Evolutionary conservation across 2,113 vertebrate species (phyloP), one percentile per base, ranked within the genome.

Genomic region (Strix aluco): DNA sequence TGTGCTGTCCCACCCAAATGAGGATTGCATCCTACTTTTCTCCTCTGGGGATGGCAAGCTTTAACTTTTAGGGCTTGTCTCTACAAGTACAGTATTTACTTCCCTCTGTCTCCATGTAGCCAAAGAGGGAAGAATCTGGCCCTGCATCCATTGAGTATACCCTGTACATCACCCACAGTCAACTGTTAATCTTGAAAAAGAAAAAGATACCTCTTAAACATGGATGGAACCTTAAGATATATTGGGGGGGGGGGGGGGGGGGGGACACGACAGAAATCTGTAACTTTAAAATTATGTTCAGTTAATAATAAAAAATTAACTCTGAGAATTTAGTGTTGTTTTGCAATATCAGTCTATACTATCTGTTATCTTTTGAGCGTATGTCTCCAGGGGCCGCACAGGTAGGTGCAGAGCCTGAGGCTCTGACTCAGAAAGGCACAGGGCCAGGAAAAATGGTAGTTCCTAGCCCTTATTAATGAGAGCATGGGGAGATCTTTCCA

Each of bases 381-480:
- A 3, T 46, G 40, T 72, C 78, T 90, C 38, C 84, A 90, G 66
- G 62, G 81, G 15, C 65, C 2, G 1, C 83, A 79, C 69, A 32
- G 84, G 73, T 95, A 93, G 95, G 54, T 95, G 25, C 81, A 82
- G 57, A 81, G 81, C 87, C 70, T 75, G 78, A 19, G n/a, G 54
- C 52, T 87, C 84, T 95, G 78, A 92, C 49, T 94, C 84, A 94
- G 83, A 94, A 40, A 63, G 94, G 91, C 89, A 91, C 30, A 44
- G 61, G 46, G 74, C 95, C 96, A 96, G 89, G 81, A 96, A 69
- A 91, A 90, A 44, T 75, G 70, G 70, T 90, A 77, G 34, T 90
- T 97, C 87, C 90, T 93, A 94, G 87, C 34, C 74, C 40, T 79
- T 82, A 38, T 79, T 94, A 91, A 91, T 66, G 92, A 91, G 52